Percentiles rank a stretch among this genome's conserved stretches.
These are phyloP conservation scores for Cinara cedri DNA, from an alignment of 2,888 invertebrate species.

Conservation along the genomic window DNA sequence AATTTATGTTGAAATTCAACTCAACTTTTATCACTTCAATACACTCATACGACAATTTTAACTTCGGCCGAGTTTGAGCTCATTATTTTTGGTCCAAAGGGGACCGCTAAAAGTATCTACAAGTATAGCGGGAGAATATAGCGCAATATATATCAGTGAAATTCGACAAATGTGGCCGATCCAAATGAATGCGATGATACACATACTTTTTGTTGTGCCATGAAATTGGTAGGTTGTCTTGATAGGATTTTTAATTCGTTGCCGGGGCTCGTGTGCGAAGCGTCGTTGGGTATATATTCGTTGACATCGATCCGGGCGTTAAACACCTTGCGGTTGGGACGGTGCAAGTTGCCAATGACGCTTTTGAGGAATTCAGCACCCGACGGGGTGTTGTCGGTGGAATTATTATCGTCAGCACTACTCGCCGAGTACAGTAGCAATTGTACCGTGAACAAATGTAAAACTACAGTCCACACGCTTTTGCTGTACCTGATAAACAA, in stretches of 20 bases:
- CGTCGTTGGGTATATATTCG: constrained; percentile 34
- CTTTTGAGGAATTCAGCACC: constrained; percentile 42
- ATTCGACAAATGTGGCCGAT: too few species aligned
- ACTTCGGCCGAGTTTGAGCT: too few species aligned
- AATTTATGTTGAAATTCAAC: too few species aligned
- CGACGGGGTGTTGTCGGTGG: neutral
- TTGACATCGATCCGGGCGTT: constrained; percentile 39
- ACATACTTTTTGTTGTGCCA: constrained; percentile 25
- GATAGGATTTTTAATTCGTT: constrained; percentile 27
- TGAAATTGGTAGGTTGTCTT: constrained; percentile 4
- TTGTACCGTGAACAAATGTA: neutral
- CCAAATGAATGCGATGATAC: too few species aligned
- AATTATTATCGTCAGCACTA: too few species aligned
- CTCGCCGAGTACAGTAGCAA: neutral
- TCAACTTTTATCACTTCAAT: too few species aligned
- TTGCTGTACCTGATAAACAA: neutral
- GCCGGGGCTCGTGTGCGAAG: neutral
- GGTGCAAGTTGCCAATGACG: constrained; percentile 33
- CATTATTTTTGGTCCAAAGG: too few species aligned
- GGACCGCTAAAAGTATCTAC: too few species aligned
- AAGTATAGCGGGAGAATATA: too few species aligned
- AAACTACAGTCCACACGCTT: neutral
- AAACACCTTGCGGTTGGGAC: neutral
- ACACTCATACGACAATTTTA: too few species aligned
- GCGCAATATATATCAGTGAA: too few species aligned